Percentiles rank a stretch among this genome's conserved stretches.
Evolutionary conservation across 2,113 vertebrate species (phyloP).

Genomic region (Prunella fulvescens): DNA sequence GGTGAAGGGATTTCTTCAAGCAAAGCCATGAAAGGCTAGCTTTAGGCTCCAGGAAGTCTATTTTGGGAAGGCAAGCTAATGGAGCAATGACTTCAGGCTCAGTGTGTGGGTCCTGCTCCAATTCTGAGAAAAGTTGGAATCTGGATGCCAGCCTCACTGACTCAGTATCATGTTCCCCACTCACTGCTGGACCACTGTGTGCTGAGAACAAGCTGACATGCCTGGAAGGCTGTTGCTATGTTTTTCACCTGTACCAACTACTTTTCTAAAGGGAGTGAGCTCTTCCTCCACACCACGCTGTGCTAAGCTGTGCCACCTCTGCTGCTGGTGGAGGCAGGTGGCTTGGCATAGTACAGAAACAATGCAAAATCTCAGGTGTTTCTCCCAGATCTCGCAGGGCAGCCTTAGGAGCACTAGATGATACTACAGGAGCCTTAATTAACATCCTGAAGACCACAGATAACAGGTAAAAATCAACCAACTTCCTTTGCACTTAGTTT

Average conservation of each 20-base stretch:
- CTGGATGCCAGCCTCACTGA: not conserved
- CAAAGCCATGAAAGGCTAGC: not conserved
- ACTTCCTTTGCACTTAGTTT: not conserved
- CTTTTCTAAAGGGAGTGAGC: not conserved
- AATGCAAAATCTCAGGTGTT: not conserved
- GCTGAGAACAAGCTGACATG: not conserved
- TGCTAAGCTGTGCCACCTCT: not conserved
- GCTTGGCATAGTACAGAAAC: not conserved
- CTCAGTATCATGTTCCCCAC: not conserved
- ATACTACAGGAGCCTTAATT: not conserved
- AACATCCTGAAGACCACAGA: not conserved
- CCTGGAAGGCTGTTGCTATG: not conserved
- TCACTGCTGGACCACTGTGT: not conserved
- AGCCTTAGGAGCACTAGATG: not conserved
- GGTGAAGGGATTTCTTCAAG: not conserved
- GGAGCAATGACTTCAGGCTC: not conserved
- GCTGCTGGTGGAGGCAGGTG: not conserved
- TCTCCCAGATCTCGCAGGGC: not conserved
- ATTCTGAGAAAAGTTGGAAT: not conserved
- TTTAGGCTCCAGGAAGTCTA: not conserved
- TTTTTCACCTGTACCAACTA: not conserved
- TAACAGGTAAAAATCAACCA: not conserved
- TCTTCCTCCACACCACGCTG: not conserved
- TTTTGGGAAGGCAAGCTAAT: not conserved
- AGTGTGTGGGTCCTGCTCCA: not conserved